Base-by-base conservation (phyloP, 2,797 vertebrate genomes). In the Thripadectes ignobilis region DNA sequence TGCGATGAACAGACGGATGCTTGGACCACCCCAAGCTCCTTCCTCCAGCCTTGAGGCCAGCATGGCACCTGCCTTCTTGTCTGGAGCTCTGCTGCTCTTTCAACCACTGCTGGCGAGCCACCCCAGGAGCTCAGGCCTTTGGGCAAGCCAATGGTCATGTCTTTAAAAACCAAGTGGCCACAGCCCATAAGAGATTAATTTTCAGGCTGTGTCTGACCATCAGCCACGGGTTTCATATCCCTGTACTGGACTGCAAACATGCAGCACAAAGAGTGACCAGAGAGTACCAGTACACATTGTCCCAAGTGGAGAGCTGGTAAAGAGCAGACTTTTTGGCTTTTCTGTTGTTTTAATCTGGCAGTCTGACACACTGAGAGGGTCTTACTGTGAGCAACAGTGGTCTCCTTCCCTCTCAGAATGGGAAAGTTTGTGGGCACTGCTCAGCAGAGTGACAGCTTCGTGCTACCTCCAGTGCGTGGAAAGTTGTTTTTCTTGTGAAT, bases 1-100 rank as follows among this genome's bases (percentile, higher is more conserved):
- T 48, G 45, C 0, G 0, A 51, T 20, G 23, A 79, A 41, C 52
- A 87, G 38, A 11, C 0, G 0, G 41, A 30, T 68, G n/a, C 39
- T 78, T 0, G 4, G 62, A 74, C 52, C 5, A 80, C 26, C 43
- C 26, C 3, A 2, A 12, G 39, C 0, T 0, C 38, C 54, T 54
- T 61, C 34, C 10, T 85, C 26, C 36, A 59, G 61, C 17, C 58
- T 58, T 5, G 4, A 74, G 10, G 16, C 16, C 36, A 18, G 9
- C 5, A 10, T 69, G 26, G 22, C 18, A 7, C 32, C 12, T 59
- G 27, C 15, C 20, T 29, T 66, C 51, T 41, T n/a, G 12, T 12
- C n/a, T 16, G n/a, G 10, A 62, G 3, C 17, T 7, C 27, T 68
- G 62, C 30, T 78, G 43, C 8, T 75, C 61, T 68, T 84, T 19